phyloP scores from a whole-genome alignment of 1,140 invertebrate genomes.

The Micrasema longulum region DNA sequence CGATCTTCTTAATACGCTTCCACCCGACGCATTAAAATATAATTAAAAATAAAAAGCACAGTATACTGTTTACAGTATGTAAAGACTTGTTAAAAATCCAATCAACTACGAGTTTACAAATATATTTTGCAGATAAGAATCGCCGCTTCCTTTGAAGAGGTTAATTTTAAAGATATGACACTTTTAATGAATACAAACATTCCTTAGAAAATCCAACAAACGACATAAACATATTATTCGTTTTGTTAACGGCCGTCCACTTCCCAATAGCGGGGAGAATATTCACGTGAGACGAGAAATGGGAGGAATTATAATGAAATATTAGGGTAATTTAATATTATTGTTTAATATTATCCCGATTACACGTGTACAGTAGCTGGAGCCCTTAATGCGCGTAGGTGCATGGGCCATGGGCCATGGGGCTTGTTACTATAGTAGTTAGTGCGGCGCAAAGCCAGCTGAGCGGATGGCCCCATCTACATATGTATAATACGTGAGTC shows the following conservation, averaged over 20 bases:
- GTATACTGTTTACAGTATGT: not conserved
- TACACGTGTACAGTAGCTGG: constrained; percentile 4
- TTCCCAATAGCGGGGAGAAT: too few relatives aligned
- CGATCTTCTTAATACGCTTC: too few relatives aligned
- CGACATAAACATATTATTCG: constrained; percentile 3
- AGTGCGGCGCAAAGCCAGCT: not conserved
- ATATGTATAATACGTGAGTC: constrained; percentile 5
- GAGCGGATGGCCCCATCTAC: constrained; percentile 8
- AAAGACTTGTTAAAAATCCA: constrained; percentile 25
- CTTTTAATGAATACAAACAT: constrained; percentile 21
- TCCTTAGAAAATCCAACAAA: not conserved
- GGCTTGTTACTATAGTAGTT: too few relatives aligned
- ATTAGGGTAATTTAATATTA: too few relatives aligned
- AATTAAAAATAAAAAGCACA: constrained; percentile 3
- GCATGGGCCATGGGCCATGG: too few relatives aligned
- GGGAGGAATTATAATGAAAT: too few relatives aligned
- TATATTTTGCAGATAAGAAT: constrained; percentile 20
- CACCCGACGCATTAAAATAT: too few relatives aligned
- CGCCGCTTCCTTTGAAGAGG: constrained; percentile 32
- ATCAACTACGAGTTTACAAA: constrained; percentile 31
- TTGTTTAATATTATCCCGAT: too few relatives aligned
- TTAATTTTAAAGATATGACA: constrained; percentile 29
- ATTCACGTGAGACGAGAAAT: too few relatives aligned
- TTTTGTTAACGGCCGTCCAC: not conserved
- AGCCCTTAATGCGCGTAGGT: constrained; percentile 4